Percentiles rank a stretch among this genome's conserved stretches.
Conservation (phyloP, 1,140 invertebrate species). For the Leptinotarsa undecemlineata region DNA sequence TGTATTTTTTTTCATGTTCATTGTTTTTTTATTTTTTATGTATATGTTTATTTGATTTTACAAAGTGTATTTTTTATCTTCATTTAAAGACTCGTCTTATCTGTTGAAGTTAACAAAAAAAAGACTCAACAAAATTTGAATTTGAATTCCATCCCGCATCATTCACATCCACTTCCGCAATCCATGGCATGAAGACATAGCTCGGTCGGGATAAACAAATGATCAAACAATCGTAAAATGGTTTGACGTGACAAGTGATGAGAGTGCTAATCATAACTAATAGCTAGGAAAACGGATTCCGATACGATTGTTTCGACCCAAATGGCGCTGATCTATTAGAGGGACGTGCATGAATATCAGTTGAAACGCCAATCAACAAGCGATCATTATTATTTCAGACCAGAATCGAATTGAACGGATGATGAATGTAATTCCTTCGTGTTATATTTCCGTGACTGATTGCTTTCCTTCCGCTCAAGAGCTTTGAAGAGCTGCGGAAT, state of each 20-base stretch:
- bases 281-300: not conserved
- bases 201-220: not conserved
- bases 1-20: no score
- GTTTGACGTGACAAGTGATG: not conserved
- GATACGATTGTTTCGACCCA: not conserved
- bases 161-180: no score
- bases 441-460: constrained; percentile 2
- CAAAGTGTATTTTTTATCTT: no score
- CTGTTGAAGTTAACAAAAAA: no score
- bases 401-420: not conserved
- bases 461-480: not conserved
- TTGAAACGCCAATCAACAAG: not conserved
- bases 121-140: no score
- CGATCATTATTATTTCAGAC: not conserved
- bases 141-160: no score
- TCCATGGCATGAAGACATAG: no score
- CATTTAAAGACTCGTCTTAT: no score
- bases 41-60: no score
- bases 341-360: not conserved
- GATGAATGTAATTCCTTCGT: not conserved
- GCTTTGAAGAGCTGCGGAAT: no score
- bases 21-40: no score
- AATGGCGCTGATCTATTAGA: not conserved
- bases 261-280: not conserved
- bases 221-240: constrained; percentile 3